A percentile compares a stretch with the other conserved stretches of the same genome.
phyloP scores from a whole-genome alignment of 2,113 vertebrate genomes.

The Chaetodon auriga region DNA sequence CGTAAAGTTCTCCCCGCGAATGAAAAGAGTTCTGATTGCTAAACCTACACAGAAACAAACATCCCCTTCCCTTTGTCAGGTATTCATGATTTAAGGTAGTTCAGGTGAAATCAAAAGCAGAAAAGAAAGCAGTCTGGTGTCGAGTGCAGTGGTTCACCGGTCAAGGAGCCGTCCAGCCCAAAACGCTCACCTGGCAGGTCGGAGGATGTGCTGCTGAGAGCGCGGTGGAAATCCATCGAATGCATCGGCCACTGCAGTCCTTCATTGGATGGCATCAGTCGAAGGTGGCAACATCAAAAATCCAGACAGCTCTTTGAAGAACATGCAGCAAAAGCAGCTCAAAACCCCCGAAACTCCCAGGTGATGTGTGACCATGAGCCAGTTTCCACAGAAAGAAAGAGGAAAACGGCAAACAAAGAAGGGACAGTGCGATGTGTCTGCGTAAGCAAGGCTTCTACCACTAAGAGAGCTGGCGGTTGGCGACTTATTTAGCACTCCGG shows the following conservation, averaged over 20 bases:
- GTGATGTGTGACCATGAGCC: conserved; percentile 16
- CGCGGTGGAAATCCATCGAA: not conserved
- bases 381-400: not conserved
- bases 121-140: conserved; percentile 15
- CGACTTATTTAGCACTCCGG: conserved; percentile 17
- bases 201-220: not conserved
- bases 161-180: not conserved
- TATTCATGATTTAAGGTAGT: conserved; percentile 62
- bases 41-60: conserved; percentile 44
- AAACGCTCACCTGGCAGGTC: not conserved
- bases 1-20: conserved; percentile 2
- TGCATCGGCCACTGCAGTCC: not conserved
- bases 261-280: not conserved
- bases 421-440: conserved; percentile 21
- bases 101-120: conserved; percentile 53
- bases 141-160: not conserved
- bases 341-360: not conserved
- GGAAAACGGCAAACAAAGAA: not conserved
- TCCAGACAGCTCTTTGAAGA: conserved; percentile 5
- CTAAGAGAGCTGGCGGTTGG: conserved; percentile 46
- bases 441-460: conserved; percentile 47
- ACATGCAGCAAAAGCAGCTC: conserved; percentile 55
- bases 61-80: conserved; percentile 27
- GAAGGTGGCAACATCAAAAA: not conserved
- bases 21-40: conserved; percentile 30